Percentiles rank a stretch among this genome's conserved stretches.
phyloP scores from a whole-genome alignment of 2,888 invertebrate species.

The Ecliptopera silaceata region DNA sequence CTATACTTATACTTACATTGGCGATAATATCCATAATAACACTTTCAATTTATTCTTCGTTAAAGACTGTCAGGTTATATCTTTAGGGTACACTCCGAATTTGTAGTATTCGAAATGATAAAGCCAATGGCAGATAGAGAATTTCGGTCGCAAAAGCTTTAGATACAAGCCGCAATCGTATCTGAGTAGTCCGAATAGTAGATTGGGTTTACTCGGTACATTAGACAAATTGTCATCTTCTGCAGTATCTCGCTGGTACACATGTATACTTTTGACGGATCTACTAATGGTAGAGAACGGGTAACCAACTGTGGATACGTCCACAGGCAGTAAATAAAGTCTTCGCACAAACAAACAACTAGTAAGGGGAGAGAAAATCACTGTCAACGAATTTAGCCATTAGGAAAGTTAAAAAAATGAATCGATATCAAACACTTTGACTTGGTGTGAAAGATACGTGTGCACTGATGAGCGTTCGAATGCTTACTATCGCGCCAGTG shows the following conservation, averaged over 20 bases:
- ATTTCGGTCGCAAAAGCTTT: constrained; percentile 56
- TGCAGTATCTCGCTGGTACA: constrained; percentile 65
- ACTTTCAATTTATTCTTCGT: constrained; percentile 44
- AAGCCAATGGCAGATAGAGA: constrained; percentile 70
- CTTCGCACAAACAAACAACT: constrained; percentile 45
- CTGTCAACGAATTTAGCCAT: constrained; percentile 77
- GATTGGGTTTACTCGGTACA: constrained; percentile 85
- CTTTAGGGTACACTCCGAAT: constrained; percentile 74
- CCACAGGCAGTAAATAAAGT: constrained; percentile 28
- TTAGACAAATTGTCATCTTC: constrained; percentile 78
- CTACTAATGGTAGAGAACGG: constrained; percentile 54
- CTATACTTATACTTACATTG: constrained; percentile 80
- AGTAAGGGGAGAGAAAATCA: constrained; percentile 73
- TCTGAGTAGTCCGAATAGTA: constrained; percentile 87
- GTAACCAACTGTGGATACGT: constrained; percentile 33
- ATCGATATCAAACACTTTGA: constrained; percentile 26
- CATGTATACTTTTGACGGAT: constrained; percentile 71
- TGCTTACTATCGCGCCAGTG: constrained; percentile 48
- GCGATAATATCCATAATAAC: constrained; percentile 81
- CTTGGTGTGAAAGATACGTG: constrained; percentile 35
- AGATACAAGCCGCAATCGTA: constrained; percentile 77
- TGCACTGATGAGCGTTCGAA: constrained; percentile 38
- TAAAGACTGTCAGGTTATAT: constrained; percentile 68
- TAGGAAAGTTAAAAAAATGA: constrained; percentile 45
- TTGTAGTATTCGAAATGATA: constrained; percentile 79